Evolutionary conservation across 2,888 invertebrate genomes (phyloP), one percentile per base, ranked within the genome.

Genomic region (Sphaerophoria rueppellii): DNA sequence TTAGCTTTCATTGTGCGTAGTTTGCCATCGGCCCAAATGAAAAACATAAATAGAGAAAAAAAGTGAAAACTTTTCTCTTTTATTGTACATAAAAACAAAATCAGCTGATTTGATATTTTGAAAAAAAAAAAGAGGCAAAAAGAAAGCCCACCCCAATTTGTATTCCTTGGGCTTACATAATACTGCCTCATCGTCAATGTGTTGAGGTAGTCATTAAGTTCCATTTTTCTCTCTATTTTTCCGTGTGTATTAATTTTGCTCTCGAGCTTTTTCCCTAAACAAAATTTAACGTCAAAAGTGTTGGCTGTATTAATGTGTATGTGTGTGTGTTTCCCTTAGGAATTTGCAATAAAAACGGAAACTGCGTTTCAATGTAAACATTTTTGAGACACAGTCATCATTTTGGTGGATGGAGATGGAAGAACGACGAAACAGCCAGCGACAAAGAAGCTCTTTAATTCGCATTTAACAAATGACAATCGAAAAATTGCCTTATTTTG

Each of bases 61-160:
- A 24, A 58, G 50, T n/a, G 24, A 24, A 24, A 40, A 32, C 11
- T 9, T 37, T 24, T 75, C 43, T 43, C 40, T 40, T 6, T 6
- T 6, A 40, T 7, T 86, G 87, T 90, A 89, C 87, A 90, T 89
- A 88, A 90, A 89, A 89, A 89, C 87, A 87, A 87, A 89, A 89
- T 89, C 90, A 90, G 89, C 90, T 89, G 90, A 74, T 73, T 48
- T 58, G 74, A 63, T 50, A 77, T 70, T 71, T 77, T 35, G 35
- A 11, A 12, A 54, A 55, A 35, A 65, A 52, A 60, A 60, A 6
- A 43, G 50, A 37, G 12, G 37, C 0, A 35, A 37, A 32, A 63
- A 32, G 32, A 32, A 60, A 61, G 55, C 35, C 54, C 61, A 35
- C 5, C 46, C 34, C 61, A 46, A 32, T 48, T 58, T 60, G 69